Evolutionary conservation across 1,140 invertebrate genomes (phyloP), one percentile per base, ranked within the genome.

Genomic region (Triops cancriformis): DNA sequence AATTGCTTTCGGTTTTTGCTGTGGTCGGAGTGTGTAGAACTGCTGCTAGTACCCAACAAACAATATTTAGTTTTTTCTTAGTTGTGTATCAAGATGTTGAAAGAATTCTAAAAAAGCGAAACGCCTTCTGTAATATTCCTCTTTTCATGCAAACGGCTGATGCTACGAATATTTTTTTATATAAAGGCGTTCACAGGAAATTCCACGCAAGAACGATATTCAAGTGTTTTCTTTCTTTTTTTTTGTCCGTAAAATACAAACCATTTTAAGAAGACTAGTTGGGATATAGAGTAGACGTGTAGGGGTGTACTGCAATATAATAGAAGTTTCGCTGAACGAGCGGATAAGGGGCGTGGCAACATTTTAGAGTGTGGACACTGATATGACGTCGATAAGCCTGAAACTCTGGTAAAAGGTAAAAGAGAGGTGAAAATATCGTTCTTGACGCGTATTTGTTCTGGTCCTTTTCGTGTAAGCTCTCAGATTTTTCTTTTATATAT

Each of bases 11-110:
- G 51, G 51, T 64, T 64, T 64, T 23, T 64, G 51, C 51, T 64
- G 51, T 64, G 51, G 51, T 64, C 51, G 51, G 51, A 64, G 51
- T 64, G 51, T 64, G 51, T 64, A 64, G 51, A 64, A 64, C 23
- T 64, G 51, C 51, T 64, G 51, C 23, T 18, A 6, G 5, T 14
- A 64, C 6, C 51, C 9, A 18, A 64, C 14, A 64, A 64, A 23
- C 14, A 64, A 18, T 37, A 37, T 37, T 37, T 37, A 64, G 51
- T n/a, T 12, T 64, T n/a, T 64, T 64, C n/a, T n/a, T n/a, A n/a
- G n/a, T n/a, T n/a, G n/a, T n/a, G 43, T 18, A 45, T 12, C 11
- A 45, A 45, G 11, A 45, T 18, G 18, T 43, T 45, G 18, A 45
- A 45, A 45, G 18, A 45, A 45, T 7, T 5, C 43, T 45, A 18